Conservation (phyloP, 2,888 invertebrate species). For the Eristalinus aeneus region DNA sequence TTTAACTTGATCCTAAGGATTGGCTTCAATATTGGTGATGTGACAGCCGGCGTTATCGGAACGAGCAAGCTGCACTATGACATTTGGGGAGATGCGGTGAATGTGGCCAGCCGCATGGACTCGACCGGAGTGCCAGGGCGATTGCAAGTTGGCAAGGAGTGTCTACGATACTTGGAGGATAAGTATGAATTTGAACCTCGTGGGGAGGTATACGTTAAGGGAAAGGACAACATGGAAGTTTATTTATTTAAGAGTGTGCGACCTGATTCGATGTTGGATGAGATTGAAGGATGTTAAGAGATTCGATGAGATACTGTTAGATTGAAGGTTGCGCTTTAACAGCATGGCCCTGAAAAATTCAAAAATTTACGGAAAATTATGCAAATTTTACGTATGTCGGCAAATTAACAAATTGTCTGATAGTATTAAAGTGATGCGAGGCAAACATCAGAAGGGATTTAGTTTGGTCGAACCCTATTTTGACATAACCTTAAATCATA, state of each 20-base stretch:
- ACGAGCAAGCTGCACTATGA: constrained; percentile 98
- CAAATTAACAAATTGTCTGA: too few species aligned
- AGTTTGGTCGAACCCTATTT: too few species aligned
- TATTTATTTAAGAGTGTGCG: constrained; percentile 83
- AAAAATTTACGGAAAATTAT: too few species aligned
- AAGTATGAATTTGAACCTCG: constrained; percentile 94
- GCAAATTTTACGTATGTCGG: too few species aligned
- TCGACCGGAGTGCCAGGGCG: constrained; percentile 94
- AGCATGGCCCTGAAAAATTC: too few species aligned
- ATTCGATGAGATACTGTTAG: not conserved
- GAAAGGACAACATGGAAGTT: constrained; percentile 97
- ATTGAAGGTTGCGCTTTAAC: not conserved
- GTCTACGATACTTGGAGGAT: constrained; percentile 86
- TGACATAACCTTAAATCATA: too few species aligned
- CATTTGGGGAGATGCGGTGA: constrained; percentile 99
- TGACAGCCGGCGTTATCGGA: constrained; percentile 98
- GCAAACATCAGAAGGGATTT: too few species aligned
- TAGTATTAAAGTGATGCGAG: too few species aligned
- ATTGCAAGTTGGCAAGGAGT: constrained; percentile 91
- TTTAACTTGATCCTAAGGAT: constrained; percentile 93
- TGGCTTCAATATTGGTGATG: constrained; percentile 96
- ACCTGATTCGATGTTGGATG: constrained; percentile 40
- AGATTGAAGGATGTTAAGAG: constrained; percentile 12
- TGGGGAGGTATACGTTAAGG: constrained; percentile 97
- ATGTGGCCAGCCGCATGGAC: constrained; percentile 98